A percentile compares a stretch with the other conserved stretches of the same genome.
Evolutionary conservation across 2,888 invertebrate genomes (phyloP).

Genomic region (Leptinotarsa haldemani): DNA sequence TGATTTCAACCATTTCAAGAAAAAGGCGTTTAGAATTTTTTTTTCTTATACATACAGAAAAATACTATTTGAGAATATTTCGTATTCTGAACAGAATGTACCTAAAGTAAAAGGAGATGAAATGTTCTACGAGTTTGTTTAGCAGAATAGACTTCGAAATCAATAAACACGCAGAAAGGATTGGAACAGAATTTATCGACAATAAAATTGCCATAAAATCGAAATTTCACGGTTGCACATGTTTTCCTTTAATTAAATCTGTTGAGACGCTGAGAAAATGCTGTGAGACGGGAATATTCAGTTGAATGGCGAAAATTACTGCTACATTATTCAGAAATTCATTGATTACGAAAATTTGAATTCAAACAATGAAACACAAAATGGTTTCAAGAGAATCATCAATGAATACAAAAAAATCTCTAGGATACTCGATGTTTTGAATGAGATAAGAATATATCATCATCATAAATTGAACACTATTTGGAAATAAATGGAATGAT

Average conservation of each 20-base stretch:
- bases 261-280: neutral
- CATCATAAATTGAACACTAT: too few relatives aligned
- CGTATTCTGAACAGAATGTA: too few relatives aligned
- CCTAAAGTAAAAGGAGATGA: neutral
- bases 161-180: constrained; percentile 8
- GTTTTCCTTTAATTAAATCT: constrained; percentile 19
- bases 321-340: neutral
- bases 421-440: too few relatives aligned
- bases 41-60: too few relatives aligned
- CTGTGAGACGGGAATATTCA: neutral
- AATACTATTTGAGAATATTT: too few relatives aligned
- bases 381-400: neutral
- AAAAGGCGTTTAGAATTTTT: too few relatives aligned
- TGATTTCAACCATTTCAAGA: too few relatives aligned
- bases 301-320: neutral
- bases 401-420: neutral
- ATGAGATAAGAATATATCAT: too few relatives aligned
- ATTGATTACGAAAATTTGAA: neutral
- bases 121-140: neutral
- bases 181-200: constrained; percentile 13
- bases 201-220: constrained; percentile 16
- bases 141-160: neutral
- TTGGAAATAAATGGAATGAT: too few relatives aligned
- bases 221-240: constrained; percentile 12
- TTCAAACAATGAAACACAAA: neutral